Percentiles rank a stretch among this genome's conserved stretches.
Evolutionary conservation across 30 jellyfish, hydroid and myxozoan species (phyloP).

Genomic region (Calvadosia cruxmelitensis): DNA sequence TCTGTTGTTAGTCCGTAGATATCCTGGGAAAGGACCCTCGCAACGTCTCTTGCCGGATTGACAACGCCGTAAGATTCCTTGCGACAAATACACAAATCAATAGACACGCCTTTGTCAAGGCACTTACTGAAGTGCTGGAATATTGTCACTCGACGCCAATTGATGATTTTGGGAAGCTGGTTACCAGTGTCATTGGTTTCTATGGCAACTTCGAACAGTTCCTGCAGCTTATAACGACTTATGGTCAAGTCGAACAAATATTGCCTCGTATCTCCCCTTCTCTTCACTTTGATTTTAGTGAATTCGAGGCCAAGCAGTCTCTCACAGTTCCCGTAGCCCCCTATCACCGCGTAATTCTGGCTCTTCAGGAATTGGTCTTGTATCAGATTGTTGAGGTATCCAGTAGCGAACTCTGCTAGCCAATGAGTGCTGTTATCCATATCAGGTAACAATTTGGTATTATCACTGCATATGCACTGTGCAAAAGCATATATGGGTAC

Average conservation of each 20-base stretch:
- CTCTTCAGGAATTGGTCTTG: slow-evolving; percentile 12
- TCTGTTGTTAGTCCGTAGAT: slow-evolving; percentile 35
- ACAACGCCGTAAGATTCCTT: slow-evolving; percentile 55
- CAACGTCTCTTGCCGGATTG: slow-evolving; percentile 75
- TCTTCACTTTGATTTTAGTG: slow-evolving; percentile 36
- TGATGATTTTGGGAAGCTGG: slow-evolving; percentile 21
- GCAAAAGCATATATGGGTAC: slow-evolving; percentile 78
- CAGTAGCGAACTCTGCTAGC: slow-evolving; percentile 90
- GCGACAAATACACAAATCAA: slow-evolving; percentile 81
- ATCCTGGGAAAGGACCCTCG: slow-evolving; percentile 43
- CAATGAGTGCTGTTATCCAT: slow-evolving; percentile 51
- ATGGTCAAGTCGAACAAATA: slow-evolving; percentile 59
- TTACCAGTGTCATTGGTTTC: neutral
- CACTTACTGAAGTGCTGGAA: slow-evolving; percentile 86
- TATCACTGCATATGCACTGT: slow-evolving; percentile 69
- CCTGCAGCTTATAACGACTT: slow-evolving; percentile 71
- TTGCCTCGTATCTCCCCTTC: slow-evolving; percentile 7
- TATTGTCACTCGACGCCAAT: slow-evolving; percentile 95
- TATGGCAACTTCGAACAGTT: slow-evolving; percentile 76
- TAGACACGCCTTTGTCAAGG: slow-evolving; percentile 46
- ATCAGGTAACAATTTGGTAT: slow-evolving; percentile 43
- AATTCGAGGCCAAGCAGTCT: slow-evolving; percentile 73
- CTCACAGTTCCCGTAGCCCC: slow-evolving; percentile 89
- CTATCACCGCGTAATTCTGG: neutral
- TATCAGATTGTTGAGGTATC: slow-evolving; percentile 54